Evolutionary conservation across 2,113 vertebrate genomes (phyloP).

Genomic region (Enhydra lutris): DNA sequence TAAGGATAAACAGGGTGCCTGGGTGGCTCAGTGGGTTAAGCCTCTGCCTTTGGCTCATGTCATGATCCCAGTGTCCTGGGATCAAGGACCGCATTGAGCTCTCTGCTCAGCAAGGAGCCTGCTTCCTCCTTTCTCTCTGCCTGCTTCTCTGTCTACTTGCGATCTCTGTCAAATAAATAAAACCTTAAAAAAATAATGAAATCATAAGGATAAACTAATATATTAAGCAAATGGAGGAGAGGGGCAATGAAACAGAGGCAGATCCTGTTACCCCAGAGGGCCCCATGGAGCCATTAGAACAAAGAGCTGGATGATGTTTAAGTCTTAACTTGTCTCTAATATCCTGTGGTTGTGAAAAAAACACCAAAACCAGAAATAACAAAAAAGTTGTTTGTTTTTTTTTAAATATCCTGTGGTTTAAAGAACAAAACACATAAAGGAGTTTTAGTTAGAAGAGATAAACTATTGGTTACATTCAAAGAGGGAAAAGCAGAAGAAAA

Average conservation of each 20-base stretch:
- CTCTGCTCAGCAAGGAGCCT: too few relatives aligned
- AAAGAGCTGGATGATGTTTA: background rate
- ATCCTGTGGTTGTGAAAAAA: background rate
- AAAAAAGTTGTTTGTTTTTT: background rate
- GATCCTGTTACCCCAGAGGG: background rate
- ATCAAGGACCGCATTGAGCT: too few relatives aligned
- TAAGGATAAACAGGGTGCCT: background rate
- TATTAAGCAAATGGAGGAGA: background rate
- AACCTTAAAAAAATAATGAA: background rate
- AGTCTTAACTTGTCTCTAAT: background rate
- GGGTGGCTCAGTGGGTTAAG: too few relatives aligned
- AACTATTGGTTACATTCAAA: background rate
- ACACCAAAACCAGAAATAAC: too few relatives aligned
- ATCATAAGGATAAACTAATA: background rate
- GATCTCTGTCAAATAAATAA: too few relatives aligned
- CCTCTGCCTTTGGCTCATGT: too few relatives aligned
- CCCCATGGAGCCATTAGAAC: background rate
- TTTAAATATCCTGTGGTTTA: background rate
- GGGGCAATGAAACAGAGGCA: rapidly evolving
- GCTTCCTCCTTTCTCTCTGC: too few relatives aligned
- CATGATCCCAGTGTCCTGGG: too few relatives aligned
- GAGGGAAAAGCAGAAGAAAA: background rate
- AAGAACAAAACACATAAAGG: background rate
- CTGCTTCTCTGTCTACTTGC: too few relatives aligned
- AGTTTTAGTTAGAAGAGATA: background rate